Base-by-base conservation (phyloP, 2,888 invertebrate species). In the Xestobium rufovillosum region DNA sequence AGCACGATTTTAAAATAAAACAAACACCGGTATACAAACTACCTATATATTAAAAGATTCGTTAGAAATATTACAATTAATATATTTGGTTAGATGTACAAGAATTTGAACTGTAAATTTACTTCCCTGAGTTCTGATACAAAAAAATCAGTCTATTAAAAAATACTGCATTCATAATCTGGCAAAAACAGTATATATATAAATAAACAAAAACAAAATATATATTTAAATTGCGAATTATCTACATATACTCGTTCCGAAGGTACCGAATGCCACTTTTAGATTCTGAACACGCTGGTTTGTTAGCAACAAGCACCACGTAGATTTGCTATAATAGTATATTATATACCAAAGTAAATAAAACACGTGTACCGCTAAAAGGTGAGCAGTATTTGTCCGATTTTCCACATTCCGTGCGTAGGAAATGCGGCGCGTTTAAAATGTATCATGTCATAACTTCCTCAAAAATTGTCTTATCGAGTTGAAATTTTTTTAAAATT, bases 111-210 rank as follows among this genome's bases (percentile, higher is more conserved):
- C 45, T 41, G 41, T 52, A 47, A 44, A 44, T 44, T 42, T 50
- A 48, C 40, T 52, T 56, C 55, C 56, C 58, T 58, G 58, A 58
- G 56, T 49, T 48, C n/a, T n/a, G n/a, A n/a, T 39, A 40, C 48
- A 52, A 55, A 48, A 55, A 51, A 56, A 53, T 57, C 58, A 57
- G 58, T 58, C 57, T 57, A 55, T 53, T 48, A 49, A 45, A 52
- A 45, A 48, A 42, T 41, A 42, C 36, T 33, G 36, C 38, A 43
- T 40, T 39, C 33, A 35, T 38, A 47, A 45, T 43, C 42, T 34
- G 43, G 40, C 11, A 43, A 39, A 45, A 39, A 17, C 34, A 17
- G 32, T 31, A 13, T 34, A 41, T 39, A 32, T 34, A 37, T 33
- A 27, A 34, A 38, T 33, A 33, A 32, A 33, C 14, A 32, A 12